phyloP scores from a whole-genome alignment of 2,888 invertebrate species.

The Monoplex corrugatus region DNA sequence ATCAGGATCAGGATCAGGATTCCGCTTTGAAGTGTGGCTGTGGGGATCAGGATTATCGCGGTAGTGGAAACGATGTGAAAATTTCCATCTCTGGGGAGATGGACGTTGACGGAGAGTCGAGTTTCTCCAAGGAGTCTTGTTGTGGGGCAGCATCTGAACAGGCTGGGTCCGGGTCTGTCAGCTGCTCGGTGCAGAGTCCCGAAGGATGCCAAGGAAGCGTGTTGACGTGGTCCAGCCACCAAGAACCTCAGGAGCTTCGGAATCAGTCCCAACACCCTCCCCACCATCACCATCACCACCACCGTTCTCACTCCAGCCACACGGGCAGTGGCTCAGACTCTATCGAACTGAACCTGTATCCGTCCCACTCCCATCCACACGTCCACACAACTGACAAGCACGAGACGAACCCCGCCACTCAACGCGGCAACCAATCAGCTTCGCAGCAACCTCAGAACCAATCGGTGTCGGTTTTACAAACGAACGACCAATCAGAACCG shows the following conservation, averaged over 20 bases:
- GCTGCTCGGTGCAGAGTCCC: background rate
- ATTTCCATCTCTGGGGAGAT: background rate
- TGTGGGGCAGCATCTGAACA: background rate
- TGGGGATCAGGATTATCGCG: background rate
- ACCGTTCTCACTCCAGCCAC: background rate
- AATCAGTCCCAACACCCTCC: background rate
- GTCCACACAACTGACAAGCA: background rate
- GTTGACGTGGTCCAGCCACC: conserved; percentile 19
- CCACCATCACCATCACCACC: background rate
- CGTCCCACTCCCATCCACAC: background rate
- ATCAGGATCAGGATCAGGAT: background rate
- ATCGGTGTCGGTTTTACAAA: conserved; percentile 19
- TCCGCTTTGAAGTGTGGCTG: background rate
- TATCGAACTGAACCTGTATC: conserved; percentile 6
- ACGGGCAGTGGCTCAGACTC: background rate
- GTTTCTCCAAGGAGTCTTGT: background rate
- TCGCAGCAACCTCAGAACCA: background rate
- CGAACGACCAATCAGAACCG: background rate
- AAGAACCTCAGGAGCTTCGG: conserved; percentile 13
- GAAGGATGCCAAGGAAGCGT: background rate
- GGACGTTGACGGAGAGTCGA: background rate
- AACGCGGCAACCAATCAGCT: background rate
- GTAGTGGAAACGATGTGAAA: background rate
- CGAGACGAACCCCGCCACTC: background rate
- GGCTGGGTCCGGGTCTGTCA: background rate